Evolutionary conservation across 2,797 vertebrate species (phyloP).

Genomic region (Gobio occitaniae): DNA sequence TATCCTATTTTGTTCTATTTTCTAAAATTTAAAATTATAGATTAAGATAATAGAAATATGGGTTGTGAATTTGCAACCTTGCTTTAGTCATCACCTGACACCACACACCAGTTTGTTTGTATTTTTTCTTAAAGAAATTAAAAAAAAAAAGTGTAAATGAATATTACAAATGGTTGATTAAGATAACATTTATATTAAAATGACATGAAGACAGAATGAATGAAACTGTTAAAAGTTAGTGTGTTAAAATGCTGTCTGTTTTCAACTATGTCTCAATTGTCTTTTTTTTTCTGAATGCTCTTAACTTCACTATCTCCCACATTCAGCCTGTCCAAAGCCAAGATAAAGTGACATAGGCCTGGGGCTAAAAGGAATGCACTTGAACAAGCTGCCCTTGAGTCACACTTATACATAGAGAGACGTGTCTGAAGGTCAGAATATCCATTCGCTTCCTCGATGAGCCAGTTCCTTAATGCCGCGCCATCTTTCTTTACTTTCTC

Average conservation of each 20-base stretch:
- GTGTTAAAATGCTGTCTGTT: neutral
- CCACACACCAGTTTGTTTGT: no score
- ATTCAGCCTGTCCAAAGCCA: neutral
- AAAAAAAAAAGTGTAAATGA: no score
- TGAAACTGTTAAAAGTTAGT: neutral
- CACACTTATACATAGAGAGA: constrained; percentile 3
- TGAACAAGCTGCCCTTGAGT: constrained; percentile 1
- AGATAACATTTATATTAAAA: no score
- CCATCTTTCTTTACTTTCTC: neutral
- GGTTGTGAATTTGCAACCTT: no score
- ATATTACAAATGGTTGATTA: no score
- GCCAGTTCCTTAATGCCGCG: neutral
- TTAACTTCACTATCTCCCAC: neutral
- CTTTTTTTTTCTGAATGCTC: neutral
- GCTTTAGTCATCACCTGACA: no score
- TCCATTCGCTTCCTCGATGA: constrained; percentile 3
- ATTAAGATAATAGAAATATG: no score
- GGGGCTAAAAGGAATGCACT: constrained; percentile 1
- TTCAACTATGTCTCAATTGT: neutral
- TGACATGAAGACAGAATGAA: neutral
- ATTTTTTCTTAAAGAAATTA: no score
- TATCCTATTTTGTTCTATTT: neutral
- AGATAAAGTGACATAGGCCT: neutral
- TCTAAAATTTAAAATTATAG: neutral
- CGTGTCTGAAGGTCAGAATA: neutral